phyloP scores from a whole-genome alignment of 2,888 invertebrate species.

The Drosophila melanocephala region DNA sequence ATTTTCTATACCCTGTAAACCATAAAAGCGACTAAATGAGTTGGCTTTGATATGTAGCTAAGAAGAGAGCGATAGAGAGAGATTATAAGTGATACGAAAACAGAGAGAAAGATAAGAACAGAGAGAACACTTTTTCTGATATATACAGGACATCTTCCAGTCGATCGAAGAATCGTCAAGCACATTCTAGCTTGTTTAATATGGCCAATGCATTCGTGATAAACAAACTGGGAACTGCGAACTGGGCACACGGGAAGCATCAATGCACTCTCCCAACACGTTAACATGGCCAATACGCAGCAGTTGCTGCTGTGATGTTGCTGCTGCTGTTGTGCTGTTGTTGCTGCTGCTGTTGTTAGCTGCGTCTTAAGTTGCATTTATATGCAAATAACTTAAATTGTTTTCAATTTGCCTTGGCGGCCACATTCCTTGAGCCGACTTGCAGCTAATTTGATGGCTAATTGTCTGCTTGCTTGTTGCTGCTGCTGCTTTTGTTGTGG shows the following conservation, averaged over 20 bases:
- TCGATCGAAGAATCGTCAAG: not conserved
- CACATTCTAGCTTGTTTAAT: slow-evolving; percentile 11
- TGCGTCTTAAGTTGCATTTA: slow-evolving; percentile 77
- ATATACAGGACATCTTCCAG: slow-evolving; percentile 11
- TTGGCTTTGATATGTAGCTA: not conserved
- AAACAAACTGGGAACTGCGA: slow-evolving; percentile 9
- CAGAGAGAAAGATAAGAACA: too few species aligned
- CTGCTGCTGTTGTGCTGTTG: slow-evolving; percentile 29
- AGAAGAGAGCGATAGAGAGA: not conserved
- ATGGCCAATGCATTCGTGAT: slow-evolving; percentile 29
- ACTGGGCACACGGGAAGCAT: slow-evolving; percentile 23
- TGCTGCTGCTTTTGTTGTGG: slow-evolving; percentile 31
- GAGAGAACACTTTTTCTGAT: not conserved
- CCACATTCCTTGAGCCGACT: slow-evolving; percentile 73
- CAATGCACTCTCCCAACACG: slow-evolving; percentile 30
- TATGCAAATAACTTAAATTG: slow-evolving; percentile 82
- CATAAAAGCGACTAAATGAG: too few species aligned
- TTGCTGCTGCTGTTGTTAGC: slow-evolving; percentile 31
- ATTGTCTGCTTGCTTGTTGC: slow-evolving; percentile 64
- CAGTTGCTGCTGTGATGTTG: slow-evolving; percentile 41
- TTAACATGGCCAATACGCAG: slow-evolving; percentile 26
- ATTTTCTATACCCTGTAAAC: slow-evolving; percentile 35
- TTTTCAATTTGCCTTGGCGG: slow-evolving; percentile 80
- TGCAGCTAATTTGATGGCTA: slow-evolving; percentile 80
- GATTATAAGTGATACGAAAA: too few species aligned